Evolutionary conservation across 2,113 vertebrate genomes (phyloP).

Genomic region (Macrotis lagotis): DNA sequence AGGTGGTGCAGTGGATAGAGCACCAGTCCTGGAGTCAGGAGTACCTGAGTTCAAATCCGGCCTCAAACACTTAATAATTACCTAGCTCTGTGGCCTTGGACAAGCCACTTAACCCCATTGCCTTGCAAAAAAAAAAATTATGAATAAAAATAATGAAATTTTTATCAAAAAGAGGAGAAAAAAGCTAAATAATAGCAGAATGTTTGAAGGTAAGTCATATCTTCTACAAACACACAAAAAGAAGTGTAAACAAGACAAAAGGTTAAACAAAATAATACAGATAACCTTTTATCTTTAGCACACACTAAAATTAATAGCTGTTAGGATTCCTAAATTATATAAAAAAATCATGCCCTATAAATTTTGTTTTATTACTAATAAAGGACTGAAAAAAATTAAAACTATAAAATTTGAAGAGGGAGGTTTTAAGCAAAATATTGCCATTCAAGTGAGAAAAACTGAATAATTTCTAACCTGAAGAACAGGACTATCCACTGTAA

Average conservation of each 20-base stretch:
- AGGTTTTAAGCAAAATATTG: neutral
- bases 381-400: neutral
- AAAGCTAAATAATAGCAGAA: neutral
- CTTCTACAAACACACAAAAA: neutral
- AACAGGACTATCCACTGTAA: constrained; percentile 95
- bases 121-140: constrained; percentile 30
- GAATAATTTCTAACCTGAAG: constrained; percentile 86
- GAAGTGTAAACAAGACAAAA: neutral
- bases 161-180: constrained; percentile 33
- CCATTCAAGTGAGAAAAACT: neutral
- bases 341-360: neutral
- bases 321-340: neutral
- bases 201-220: constrained; percentile 24
- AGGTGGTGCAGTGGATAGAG: too few relatives aligned
- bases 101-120: too few relatives aligned
- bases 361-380: constrained; percentile 23
- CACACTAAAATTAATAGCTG: neutral
- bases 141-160: too few relatives aligned
- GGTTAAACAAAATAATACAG: constrained; percentile 14
- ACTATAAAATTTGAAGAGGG: neutral
- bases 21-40: too few relatives aligned
- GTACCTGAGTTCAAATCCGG: too few relatives aligned
- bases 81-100: too few relatives aligned
- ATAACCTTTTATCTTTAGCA: constrained; percentile 14
- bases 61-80: too few relatives aligned